Percentiles rank a stretch among this genome's conserved stretches.
Evolutionary conservation across 2,888 invertebrate genomes (phyloP).

Genomic region (Cacoxenus indagator): DNA sequence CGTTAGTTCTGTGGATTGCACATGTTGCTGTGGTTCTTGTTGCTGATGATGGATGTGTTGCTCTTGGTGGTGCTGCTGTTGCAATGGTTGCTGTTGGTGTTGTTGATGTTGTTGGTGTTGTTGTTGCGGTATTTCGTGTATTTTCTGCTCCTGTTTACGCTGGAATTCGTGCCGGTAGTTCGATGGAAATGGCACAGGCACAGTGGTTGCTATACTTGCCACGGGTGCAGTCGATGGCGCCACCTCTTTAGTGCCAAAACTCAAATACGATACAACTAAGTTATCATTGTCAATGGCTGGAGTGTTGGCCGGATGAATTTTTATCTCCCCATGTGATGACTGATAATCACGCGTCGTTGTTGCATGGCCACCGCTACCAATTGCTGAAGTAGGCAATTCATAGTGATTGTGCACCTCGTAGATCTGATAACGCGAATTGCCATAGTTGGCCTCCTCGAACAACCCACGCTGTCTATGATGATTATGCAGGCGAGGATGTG

Average conservation of each 20-base stretch:
- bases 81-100: constrained; percentile 13
- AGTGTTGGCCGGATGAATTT: constrained; percentile 35
- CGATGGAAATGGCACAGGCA: constrained; percentile 55
- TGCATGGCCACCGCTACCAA: constrained; percentile 24
- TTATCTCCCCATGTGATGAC: constrained; percentile 34
- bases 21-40: constrained; percentile 14
- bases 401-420: constrained; percentile 61
- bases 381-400: constrained; percentile 11
- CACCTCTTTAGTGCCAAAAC: constrained; percentile 38
- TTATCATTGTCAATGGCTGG: constrained; percentile 43
- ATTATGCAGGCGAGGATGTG: neutral
- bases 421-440: constrained; percentile 53
- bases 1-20: neutral
- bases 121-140: constrained; percentile 48
- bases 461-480: constrained; percentile 15
- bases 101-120: constrained; percentile 27
- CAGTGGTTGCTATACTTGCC: constrained; percentile 5
- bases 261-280: constrained; percentile 52
- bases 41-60: neutral
- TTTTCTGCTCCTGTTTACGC: constrained; percentile 35
- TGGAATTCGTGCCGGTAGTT: constrained; percentile 53
- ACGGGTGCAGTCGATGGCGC: constrained; percentile 26
- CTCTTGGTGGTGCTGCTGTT: neutral
- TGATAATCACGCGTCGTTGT: neutral
- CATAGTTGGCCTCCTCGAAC: constrained; percentile 55